Percentiles rank a stretch among this genome's conserved stretches.
These are phyloP conservation scores for Zhengitettix transpicula DNA, from an alignment of 2,888 invertebrate species.

Conservation along the genomic window DNA sequence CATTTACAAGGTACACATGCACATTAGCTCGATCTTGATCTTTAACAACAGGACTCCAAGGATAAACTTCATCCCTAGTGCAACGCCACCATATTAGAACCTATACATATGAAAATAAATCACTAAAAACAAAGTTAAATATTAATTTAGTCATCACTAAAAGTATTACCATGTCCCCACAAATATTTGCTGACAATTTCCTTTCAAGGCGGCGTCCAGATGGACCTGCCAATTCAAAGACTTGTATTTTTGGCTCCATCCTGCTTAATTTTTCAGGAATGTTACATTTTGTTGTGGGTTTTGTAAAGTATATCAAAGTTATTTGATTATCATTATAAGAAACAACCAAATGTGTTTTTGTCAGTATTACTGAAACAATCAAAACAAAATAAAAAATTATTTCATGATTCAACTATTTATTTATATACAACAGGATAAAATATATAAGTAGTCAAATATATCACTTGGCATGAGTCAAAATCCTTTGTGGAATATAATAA, in stretches of 20 bases:
- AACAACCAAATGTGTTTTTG: conserved; percentile 48
- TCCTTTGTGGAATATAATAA: too few relatives aligned
- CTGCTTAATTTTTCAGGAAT: conserved; percentile 43
- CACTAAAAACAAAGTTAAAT: too few relatives aligned
- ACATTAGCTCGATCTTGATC: conserved; percentile 80
- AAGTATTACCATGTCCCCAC: conserved; percentile 30
- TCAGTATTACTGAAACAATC: conserved; percentile 46
- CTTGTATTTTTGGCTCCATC: conserved; percentile 48
- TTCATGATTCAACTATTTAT: conserved; percentile 1
- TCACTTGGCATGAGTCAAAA: too few relatives aligned
- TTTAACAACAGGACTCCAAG: conserved; percentile 75
- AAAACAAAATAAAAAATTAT: neutral
- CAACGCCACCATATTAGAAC: conserved; percentile 75
- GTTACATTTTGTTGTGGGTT: conserved; percentile 33
- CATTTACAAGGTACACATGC: conserved; percentile 57
- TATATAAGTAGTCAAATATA: too few relatives aligned
- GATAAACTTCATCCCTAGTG: conserved; percentile 72
- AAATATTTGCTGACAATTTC: conserved; percentile 32
- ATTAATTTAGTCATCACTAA: too few relatives aligned
- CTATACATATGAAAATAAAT: conserved; percentile 9
- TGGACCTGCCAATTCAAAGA: conserved; percentile 37
- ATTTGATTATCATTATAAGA: conserved; percentile 52
- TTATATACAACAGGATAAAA: neutral
- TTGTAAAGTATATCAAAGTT: conserved; percentile 47
- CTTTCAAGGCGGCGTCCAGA: conserved; percentile 36